Evolutionary conservation across 2,888 invertebrate genomes (phyloP).

Genomic region (Sympetrum striolatum): DNA sequence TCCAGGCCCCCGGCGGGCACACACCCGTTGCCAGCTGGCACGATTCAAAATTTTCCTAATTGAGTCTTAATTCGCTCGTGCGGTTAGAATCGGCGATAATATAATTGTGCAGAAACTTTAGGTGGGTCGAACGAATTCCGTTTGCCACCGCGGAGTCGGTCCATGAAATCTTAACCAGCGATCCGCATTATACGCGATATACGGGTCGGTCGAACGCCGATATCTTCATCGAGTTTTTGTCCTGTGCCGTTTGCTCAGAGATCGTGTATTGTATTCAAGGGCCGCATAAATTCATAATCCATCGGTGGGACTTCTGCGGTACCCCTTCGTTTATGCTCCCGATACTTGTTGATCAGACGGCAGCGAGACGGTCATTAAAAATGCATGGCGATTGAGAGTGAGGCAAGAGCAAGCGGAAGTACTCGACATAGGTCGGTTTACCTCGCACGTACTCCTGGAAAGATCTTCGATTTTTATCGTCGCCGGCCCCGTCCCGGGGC

Average conservation of each 20-base stretch:
- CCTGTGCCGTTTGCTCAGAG: neutral
- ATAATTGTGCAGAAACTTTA: too few relatives aligned
- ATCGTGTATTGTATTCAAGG: neutral
- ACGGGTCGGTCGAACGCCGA: too few relatives aligned
- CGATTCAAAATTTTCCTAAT: too few relatives aligned
- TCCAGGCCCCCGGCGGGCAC: too few relatives aligned
- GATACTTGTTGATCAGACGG: neutral
- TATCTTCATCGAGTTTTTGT: neutral
- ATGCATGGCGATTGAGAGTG: neutral
- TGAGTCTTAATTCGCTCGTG: too few relatives aligned
- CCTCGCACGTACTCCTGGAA: neutral
- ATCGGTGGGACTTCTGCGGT: neutral
- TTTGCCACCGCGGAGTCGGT: too few relatives aligned
- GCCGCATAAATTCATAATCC: too few relatives aligned
- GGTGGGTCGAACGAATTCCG: too few relatives aligned
- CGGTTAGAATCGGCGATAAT: too few relatives aligned
- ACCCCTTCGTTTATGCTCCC: neutral
- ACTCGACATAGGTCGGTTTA: neutral
- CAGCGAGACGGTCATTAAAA: neutral
- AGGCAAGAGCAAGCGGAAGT: neutral
- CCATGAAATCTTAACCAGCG: too few relatives aligned
- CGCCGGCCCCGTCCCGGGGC: neutral
- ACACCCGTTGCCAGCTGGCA: too few relatives aligned
- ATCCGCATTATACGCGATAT: too few relatives aligned
- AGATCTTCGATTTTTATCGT: neutral